Evolutionary conservation across 2,113 vertebrate species (phyloP), one percentile per base, ranked within the genome.

Genomic region (Scomber scombrus): DNA sequence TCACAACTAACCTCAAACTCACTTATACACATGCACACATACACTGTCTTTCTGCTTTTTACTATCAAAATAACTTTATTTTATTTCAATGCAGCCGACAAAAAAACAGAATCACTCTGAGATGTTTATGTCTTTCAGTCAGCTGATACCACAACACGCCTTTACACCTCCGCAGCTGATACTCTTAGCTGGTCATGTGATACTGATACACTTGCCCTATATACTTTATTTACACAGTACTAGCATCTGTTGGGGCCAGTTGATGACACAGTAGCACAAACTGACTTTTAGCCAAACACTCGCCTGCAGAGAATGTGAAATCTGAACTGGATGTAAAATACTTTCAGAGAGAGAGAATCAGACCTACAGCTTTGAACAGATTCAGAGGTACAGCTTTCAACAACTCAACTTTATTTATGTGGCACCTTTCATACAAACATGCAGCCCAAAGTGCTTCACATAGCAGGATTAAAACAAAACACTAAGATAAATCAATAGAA

Each of bases 1-100:
- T 84, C 71, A 52, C 67, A 80, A 54, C 61, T 73, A 81, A 75
- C 81, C 81, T 87, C 74, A 1, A 77, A 65, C 71, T 85, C 63
- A 64, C 52, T 60, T 23, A 55, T 3, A 60, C 43, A 31, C 47
- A 51, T 29, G 3, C 66, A 34, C 43, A 3, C 46, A 1, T 55
- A 0, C 23, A 26, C 23, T 26, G 23, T 26, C 9, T 4, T 3
- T 43, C 16, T 34, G 18, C 18, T 21, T 49, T 69, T 61, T 62
- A n/a, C 55, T 11, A 50, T 66, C 46, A 50, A 49, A 75, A 21
- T 21, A 43, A 16, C 26, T 49, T n/a, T 16, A 3, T 51, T 55
- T 63, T 18, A 13, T 67, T 83, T 40, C 58, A 40, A 11, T 58
- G 45, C 29, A 51, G 34, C 40, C 29, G 54, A 57, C 31, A 61